These are phyloP conservation scores for Enteromius argenteus DNA, from an alignment of 2,797 vertebrate genomes.

Conservation along the genomic window DNA sequence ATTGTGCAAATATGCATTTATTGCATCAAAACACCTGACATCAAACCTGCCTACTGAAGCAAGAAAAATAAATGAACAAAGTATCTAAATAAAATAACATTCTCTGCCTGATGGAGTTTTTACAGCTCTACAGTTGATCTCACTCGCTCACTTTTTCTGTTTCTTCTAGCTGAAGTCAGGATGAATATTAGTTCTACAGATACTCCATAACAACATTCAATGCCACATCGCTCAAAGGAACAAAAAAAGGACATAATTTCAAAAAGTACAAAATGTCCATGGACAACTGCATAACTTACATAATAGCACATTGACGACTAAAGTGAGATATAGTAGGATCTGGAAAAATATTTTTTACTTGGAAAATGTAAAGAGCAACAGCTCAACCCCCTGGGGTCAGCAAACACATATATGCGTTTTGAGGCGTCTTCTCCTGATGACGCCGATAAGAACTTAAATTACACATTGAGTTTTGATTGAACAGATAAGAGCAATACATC, in stretches of 20 bases:
- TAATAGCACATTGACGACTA: background rate
- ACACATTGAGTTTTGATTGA: no score
- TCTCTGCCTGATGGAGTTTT: conserved; percentile 68
- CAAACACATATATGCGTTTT: no score
- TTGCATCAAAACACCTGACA: background rate
- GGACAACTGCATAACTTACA: background rate
- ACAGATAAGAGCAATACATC: no score
- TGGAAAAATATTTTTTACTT: background rate
- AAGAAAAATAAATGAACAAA: background rate
- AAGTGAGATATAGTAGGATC: background rate
- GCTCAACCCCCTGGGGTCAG: no score
- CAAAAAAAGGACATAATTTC: background rate
- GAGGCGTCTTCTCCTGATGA: no score
- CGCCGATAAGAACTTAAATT: no score
- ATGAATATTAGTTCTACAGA: background rate
- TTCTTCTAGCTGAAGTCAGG: background rate
- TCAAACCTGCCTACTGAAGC: background rate
- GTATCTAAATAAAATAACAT: background rate
- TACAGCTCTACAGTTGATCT: conserved; percentile 50
- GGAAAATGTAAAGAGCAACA: background rate
- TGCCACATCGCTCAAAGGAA: background rate
- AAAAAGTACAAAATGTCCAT: background rate
- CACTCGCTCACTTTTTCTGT: background rate
- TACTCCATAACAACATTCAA: background rate
- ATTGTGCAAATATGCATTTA: background rate